Conservation (phyloP, 2,888 invertebrate species). For the Podotricha telesiphe region DNA sequence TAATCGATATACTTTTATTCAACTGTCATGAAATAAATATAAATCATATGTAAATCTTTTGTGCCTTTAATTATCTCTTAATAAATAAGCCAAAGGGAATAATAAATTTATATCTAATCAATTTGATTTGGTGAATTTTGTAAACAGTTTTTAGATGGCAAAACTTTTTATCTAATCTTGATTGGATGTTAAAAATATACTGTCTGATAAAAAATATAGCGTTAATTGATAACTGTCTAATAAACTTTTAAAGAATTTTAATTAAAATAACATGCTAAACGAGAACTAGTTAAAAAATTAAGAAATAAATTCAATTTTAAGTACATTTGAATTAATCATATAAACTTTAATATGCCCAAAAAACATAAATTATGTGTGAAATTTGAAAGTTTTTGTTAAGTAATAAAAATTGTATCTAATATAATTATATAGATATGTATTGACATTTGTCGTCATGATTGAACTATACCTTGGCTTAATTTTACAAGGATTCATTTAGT, state of each 20-base stretch:
- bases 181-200: background rate
- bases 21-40: background rate
- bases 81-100: background rate
- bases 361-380: too few relatives aligned
- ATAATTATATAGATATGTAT: too few relatives aligned
- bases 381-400: too few relatives aligned
- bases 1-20: background rate
- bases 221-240: background rate
- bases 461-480: too few relatives aligned
- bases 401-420: too few relatives aligned
- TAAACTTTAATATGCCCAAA: background rate
- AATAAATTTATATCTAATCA: constrained; percentile 1
- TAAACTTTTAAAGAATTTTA: background rate
- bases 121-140: background rate
- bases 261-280: background rate
- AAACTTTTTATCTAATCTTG: background rate
- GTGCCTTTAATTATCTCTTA: background rate
- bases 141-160: background rate
- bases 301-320: background rate
- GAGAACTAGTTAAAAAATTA: background rate
- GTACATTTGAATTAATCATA: background rate
- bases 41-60: too few relatives aligned
- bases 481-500: too few relatives aligned
- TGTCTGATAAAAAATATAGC: constrained; percentile 3
- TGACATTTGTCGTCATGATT: too few relatives aligned